Base-by-base conservation (phyloP, 1,140 invertebrate species). In the Dendroctonus valens region DNA sequence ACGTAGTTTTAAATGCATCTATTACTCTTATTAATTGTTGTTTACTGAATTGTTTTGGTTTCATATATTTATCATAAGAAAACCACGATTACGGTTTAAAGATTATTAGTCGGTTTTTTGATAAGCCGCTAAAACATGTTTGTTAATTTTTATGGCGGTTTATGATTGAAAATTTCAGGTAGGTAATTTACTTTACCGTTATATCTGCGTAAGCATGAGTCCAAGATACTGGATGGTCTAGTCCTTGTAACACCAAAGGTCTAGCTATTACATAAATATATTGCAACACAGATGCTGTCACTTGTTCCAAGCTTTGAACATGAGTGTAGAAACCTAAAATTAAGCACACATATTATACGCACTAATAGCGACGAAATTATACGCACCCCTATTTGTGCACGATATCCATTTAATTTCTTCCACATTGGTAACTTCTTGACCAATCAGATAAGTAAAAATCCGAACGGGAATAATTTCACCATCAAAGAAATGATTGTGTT, bases 401-500 rank as follows among this genome's bases (percentile, higher is more conserved):
- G 96, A 94, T 91, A 99, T 98, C 89, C 91, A 93, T 72, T 90
- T 87, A 38, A 98, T 92, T 79, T 98, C 94, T 6, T 88, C 81
- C 3, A 92, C 89, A 74, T 97, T 96, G 0, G 91, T 92, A 0
- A 96, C 92, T 81, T 99, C 97, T 75, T 91, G 88, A 6, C 98
- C 98, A 67, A 99, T 89, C 5, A 99, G 83, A 81, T 97, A 99
- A 0, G 97, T 98, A 77, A 99, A 99, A 41, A 99, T 89, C 62
- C 98, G 84, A 0, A 98, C 92, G 54, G 94, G 87, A 72, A 89
- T 90, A 41, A 80, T 83, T 0, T 82, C 83, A 0, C 81, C 82
- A 63, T 88, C 86, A 15, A 85, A 82, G 11, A 84, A 78, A 79
- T 87, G 86, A 77, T 99, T 98, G 79, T 94, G 91, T 52, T 85